These are phyloP conservation scores for Sminthurinus aureus DNA, from an alignment of 2,888 invertebrate genomes.

Conservation along the genomic window DNA sequence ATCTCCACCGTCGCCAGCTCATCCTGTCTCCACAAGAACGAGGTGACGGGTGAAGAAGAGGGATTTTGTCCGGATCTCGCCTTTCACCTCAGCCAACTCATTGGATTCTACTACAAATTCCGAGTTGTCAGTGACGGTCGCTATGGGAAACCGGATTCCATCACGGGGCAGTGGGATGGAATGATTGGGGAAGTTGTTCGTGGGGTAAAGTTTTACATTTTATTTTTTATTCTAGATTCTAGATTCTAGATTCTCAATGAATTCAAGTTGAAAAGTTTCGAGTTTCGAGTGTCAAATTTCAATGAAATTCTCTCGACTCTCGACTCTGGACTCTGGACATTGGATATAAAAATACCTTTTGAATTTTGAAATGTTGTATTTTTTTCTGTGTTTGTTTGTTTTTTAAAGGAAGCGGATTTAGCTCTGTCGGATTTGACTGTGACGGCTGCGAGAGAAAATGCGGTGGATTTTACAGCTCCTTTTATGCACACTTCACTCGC, in stretches of 20 bases:
- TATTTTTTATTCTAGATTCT: background rate
- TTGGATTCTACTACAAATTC: constrained; percentile 55
- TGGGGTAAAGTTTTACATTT: constrained; percentile 43
- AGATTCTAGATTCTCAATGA: background rate
- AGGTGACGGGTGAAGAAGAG: constrained; percentile 49
- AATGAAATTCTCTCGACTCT: background rate
- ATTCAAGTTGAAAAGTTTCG: background rate
- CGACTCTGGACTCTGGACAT: no score
- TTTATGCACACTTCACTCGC: constrained; percentile 58
- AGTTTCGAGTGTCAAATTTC: background rate
- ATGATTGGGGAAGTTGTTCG: constrained; percentile 56
- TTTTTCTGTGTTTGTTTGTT: background rate
- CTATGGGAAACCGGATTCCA: constrained; percentile 52
- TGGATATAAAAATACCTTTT: no score
- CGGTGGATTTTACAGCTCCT: constrained; percentile 57
- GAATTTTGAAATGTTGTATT: background rate
- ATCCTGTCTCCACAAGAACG: constrained; percentile 44
- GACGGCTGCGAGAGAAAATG: constrained; percentile 52
- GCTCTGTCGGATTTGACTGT: constrained; percentile 57
- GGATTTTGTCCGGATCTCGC: constrained; percentile 56
- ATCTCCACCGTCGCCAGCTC: constrained; percentile 52
- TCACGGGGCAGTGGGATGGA: constrained; percentile 57
- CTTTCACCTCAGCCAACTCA: constrained; percentile 49
- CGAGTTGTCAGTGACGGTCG: constrained; percentile 50
- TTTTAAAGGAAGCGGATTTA: constrained; percentile 55